Base-by-base conservation (phyloP, 1,140 invertebrate species). In the Papilio polyxenes region DNA sequence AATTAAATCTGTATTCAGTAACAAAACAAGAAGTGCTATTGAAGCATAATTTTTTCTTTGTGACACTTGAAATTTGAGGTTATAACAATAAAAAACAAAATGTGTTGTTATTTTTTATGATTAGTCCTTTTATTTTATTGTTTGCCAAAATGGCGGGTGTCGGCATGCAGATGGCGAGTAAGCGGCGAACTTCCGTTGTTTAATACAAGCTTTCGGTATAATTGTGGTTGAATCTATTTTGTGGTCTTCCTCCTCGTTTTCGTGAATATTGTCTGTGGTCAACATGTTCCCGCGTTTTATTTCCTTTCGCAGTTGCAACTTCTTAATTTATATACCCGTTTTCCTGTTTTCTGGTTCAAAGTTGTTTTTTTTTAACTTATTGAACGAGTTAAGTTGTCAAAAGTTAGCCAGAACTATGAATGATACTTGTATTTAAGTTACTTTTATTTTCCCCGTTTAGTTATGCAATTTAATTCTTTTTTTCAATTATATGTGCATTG, bases 61-160 rank as follows among this genome's bases (percentile, higher is more conserved):
- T 72, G 65, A 72, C 65, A 40, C 31, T 72, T 59, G 56, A 53
- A 53, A 53, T 59, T 72, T 72, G 31, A 37, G 65, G 65, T 72
- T 40, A 72, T 72, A 40, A 51, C n/a, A 37, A n/a, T 75, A 37
- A 56, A 83, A 81, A 72, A 40, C 31, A 72, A 72, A 72, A 72
- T 81, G 84, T 81, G 81, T 65, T 84, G 84, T 88, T 87, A 86
- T 85, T 85, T 88, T 87, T 87, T 87, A 87, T 88, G 82, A 85
- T 87, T 88, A 88, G 88, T 88, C 86, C 84, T 89, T 88, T 89
- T 88, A 87, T 89, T 87, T 87, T 83, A 87, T 85, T 86, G 84
- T 86, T 82, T 80, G 78, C 81, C 78, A 86, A 81, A 88, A 85
- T 86, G 83, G 86, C 59, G 72, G 56, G 76, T 62, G 77, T 75